Conservation (phyloP, 2,888 invertebrate species). For the Watsonalla binaria region DNA sequence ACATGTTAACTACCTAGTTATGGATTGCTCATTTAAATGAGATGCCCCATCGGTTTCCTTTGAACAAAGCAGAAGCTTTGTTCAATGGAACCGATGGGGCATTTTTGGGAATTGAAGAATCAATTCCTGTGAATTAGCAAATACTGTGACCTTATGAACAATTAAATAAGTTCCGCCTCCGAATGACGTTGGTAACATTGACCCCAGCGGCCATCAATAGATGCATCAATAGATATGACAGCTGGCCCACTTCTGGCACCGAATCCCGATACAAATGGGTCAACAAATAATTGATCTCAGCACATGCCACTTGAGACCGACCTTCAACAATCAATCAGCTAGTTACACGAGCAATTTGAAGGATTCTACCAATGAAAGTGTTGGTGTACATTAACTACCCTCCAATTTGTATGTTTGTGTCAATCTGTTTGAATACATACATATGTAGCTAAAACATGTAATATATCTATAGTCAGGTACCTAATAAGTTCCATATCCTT, state of each 20-base stretch:
- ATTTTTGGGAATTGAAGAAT: too few relatives aligned
- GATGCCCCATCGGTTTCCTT: too few relatives aligned
- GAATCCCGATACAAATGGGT: conserved; percentile 54
- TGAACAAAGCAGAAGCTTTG: too few relatives aligned
- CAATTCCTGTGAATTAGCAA: too few relatives aligned
- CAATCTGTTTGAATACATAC: neutral
- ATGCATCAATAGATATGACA: neutral
- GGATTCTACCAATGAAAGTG: conserved; percentile 11
- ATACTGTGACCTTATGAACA: too few relatives aligned
- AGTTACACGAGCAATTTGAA: conserved; percentile 22
- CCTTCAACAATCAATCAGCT: conserved; percentile 49
- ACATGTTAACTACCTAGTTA: too few relatives aligned
- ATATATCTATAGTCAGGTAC: too few relatives aligned
- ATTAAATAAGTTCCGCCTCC: too few relatives aligned
- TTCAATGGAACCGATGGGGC: too few relatives aligned
- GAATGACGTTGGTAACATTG: neutral
- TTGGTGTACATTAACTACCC: neutral
- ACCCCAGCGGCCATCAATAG: neutral
- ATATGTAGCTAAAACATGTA: conserved; percentile 7
- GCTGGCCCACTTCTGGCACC: conserved; percentile 27
- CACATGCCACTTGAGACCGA: conserved; percentile 11
- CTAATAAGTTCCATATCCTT: too few relatives aligned
- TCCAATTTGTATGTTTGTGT: neutral
- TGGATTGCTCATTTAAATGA: too few relatives aligned
- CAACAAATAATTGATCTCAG: conserved; percentile 58